Conservation (phyloP, 2,888 invertebrate species). For the Xanthia togata region DNA sequence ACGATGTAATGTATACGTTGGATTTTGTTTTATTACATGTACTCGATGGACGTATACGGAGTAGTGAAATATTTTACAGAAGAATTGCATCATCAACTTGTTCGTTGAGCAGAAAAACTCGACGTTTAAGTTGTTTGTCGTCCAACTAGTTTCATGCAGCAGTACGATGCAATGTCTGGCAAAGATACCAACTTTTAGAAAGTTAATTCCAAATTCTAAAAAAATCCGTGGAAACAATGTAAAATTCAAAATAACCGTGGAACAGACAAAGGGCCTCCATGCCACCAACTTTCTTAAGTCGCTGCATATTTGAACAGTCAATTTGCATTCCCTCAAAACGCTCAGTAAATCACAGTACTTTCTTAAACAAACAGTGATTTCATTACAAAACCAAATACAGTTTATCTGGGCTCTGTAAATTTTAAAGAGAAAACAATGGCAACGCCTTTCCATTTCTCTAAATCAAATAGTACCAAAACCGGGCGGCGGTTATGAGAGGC, state of each 20-base stretch:
- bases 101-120: conserved; percentile 48
- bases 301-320: conserved; percentile 65
- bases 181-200: conserved; percentile 34
- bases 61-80: conserved; percentile 54
- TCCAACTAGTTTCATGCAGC: conserved; percentile 32
- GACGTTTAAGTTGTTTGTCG: conserved; percentile 11
- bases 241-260: conserved; percentile 54
- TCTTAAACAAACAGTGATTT: conserved; percentile 77
- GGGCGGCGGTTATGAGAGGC: conserved; percentile 73
- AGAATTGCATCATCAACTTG: conserved; percentile 57
- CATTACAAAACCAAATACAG: conserved; percentile 82
- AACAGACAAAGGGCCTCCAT: conserved; percentile 54
- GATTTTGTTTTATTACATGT: conserved; percentile 53
- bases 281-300: conserved; percentile 60
- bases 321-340: conserved; percentile 69
- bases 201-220: conserved; percentile 48
- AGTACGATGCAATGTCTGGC: conserved; percentile 5
- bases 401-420: conserved; percentile 79
- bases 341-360: conserved; percentile 72
- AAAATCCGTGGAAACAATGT: conserved; percentile 55
- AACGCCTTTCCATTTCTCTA: conserved; percentile 84
- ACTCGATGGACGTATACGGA: conserved; percentile 36
- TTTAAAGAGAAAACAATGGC: conserved; percentile 83
- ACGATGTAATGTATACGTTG: conserved; percentile 53
- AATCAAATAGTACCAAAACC: conserved; percentile 77